Conservation (phyloP, 2,888 invertebrate species). For the Heliconius sara region DNA sequence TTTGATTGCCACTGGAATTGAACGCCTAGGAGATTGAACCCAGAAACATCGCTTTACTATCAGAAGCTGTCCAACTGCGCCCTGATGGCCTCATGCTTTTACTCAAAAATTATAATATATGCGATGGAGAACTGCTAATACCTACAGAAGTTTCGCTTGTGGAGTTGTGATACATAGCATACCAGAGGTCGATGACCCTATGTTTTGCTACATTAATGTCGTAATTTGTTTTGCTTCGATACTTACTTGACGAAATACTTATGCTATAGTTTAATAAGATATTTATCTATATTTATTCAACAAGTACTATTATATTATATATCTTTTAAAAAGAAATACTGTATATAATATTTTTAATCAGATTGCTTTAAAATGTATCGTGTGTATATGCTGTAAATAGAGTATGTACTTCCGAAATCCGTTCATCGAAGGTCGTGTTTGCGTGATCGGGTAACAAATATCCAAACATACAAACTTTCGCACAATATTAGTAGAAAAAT, state of each 20-base stretch:
- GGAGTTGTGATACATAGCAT: not conserved
- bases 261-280: not conserved
- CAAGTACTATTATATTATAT: not conserved
- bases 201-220: slow-evolving; percentile 20
- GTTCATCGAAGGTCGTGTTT: not conserved
- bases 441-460: not conserved
- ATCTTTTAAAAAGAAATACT: not conserved
- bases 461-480: not conserved
- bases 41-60: not conserved
- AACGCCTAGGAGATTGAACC: not conserved
- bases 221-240: slow-evolving; percentile 13
- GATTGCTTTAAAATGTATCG: not conserved
- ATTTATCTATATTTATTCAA: slow-evolving; percentile 1
- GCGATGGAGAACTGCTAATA: not conserved
- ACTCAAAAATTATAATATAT: not conserved
- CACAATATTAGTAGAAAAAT: not conserved
- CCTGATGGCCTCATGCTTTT: not conserved
- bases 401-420: not conserved
- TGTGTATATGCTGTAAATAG: not conserved
- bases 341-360: not conserved
- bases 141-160: not conserved
- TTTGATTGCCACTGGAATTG: not conserved
- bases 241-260: slow-evolving; percentile 10
- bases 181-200: slow-evolving; percentile 15
- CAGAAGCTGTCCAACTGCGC: not conserved